Percentiles rank a stretch among this genome's conserved stretches.
Evolutionary conservation across 2,113 vertebrate genomes (phyloP).

Genomic region (Neoarius graeffei): DNA sequence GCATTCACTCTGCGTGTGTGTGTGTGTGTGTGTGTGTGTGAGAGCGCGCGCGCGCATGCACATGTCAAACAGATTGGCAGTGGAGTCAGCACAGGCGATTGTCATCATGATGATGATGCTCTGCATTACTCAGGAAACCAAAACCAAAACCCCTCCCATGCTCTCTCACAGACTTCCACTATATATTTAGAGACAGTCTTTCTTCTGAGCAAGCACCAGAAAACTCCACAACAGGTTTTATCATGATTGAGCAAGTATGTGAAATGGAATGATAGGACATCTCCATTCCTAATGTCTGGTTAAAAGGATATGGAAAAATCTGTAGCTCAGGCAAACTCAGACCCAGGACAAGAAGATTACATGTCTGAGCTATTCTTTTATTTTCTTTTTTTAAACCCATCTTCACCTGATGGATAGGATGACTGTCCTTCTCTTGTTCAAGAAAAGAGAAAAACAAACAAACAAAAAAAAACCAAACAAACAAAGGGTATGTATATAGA

Average conservation of each 20-base stretch:
- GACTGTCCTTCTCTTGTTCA: background rate
- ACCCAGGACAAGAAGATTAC: background rate
- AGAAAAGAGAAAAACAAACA: background rate
- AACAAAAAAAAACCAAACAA: background rate
- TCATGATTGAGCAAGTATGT: background rate
- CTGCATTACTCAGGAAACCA: conserved; percentile 34
- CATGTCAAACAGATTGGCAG: conserved; percentile 22
- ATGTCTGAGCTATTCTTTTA: background rate
- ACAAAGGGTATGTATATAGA: background rate
- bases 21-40: background rate
- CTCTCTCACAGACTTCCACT: background rate
- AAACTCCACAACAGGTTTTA: background rate
- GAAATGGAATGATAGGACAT: background rate
- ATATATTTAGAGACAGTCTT: background rate
- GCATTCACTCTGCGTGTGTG: background rate
- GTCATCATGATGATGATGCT: conserved; percentile 30
- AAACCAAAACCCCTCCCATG: background rate
- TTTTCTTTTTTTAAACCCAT: background rate
- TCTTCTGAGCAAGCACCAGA: background rate
- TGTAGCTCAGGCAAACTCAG: background rate
- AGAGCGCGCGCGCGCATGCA: too few relatives aligned
- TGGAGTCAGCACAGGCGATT: conserved; percentile 44
- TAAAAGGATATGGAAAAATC: background rate
- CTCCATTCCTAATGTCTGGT: background rate
- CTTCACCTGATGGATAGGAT: background rate